phyloP scores from a whole-genome alignment of 2,113 vertebrate genomes.

The Strix uralensis region DNA sequence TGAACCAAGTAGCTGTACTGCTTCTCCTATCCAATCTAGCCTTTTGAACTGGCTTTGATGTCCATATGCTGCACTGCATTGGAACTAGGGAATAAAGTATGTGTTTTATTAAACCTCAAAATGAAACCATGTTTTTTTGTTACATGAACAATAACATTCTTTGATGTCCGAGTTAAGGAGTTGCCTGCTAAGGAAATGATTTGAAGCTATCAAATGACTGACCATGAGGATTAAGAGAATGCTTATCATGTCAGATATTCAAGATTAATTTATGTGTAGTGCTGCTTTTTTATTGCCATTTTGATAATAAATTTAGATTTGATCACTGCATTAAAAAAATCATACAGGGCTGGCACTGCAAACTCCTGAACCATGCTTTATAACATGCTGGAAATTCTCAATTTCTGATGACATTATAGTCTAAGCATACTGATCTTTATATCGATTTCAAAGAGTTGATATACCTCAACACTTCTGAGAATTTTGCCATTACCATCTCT shows the following conservation, averaged over 20 bases:
- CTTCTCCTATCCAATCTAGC: background rate
- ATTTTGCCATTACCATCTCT: background rate
- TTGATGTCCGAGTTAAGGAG: background rate
- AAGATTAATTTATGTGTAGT: background rate
- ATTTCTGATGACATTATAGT: background rate
- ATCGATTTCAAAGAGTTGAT: background rate
- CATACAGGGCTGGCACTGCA: background rate
- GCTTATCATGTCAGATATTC: background rate
- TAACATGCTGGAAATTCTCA: background rate
- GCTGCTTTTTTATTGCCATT: background rate
- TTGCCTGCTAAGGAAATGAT: background rate
- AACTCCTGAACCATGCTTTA: background rate
- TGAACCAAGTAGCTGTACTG: background rate
- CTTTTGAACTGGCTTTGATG: background rate
- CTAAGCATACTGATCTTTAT: background rate
- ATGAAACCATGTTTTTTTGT: background rate
- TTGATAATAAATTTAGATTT: background rate
- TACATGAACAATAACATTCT: background rate
- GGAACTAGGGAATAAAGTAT: background rate
- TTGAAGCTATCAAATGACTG: background rate
- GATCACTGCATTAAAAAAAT: background rate
- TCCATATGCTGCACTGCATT: background rate
- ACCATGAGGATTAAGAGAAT: background rate
- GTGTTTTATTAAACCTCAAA: background rate
- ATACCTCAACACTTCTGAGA: background rate